Evolutionary conservation across 2,797 vertebrate species (phyloP), one percentile per base, ranked within the genome.

Genomic region (Phoebastria nigripes): DNA sequence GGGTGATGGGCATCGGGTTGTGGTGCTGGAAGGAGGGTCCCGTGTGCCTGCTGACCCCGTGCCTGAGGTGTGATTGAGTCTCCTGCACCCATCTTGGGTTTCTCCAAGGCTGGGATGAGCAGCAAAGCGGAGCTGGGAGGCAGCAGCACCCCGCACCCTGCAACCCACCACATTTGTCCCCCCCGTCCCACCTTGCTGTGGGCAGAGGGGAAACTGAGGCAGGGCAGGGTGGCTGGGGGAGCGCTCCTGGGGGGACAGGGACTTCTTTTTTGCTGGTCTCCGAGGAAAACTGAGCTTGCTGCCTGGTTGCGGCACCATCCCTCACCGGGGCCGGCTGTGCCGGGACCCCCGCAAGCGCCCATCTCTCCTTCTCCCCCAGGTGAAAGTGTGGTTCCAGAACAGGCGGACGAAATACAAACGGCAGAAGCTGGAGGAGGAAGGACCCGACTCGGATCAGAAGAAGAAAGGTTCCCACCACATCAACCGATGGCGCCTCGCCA

Each of bases 341-440:
- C 17, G 1, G 55, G 25, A 17, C 18, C 67, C 41, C 65, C 9
- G 3, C 3, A 3, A 78, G 33, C 3, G 2, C 18, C 49, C 3
- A 0, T 54, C 5, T 78, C 55, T 71, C 85, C 89, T 18, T 90
- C 92, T 92, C 41, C 55, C 31, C 37, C 97, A 99, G 99, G 99
- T 99, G 97, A 99, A 99, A 97, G 99, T 99, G 39, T 99, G 99
- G 99, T 99, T 99, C 97, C 99, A 99, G 97, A 99, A 99, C 98
- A 93, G 99, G 95, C 97, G 99, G 97, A 99, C 99, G 71, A 99
- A 99, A 96, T 99, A 99, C 98, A 99, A 99, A 98, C 98, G 99
- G 7, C 99, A 99, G 98, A 99, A 99, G 97, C 97, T 99, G 98
- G 99, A 99, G 95, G 99, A 99, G 94, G 99, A 99, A 74, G 99